These are phyloP conservation scores for Sula dactylatra DNA, from an alignment of 2,113 vertebrate species.

Conservation along the genomic window DNA sequence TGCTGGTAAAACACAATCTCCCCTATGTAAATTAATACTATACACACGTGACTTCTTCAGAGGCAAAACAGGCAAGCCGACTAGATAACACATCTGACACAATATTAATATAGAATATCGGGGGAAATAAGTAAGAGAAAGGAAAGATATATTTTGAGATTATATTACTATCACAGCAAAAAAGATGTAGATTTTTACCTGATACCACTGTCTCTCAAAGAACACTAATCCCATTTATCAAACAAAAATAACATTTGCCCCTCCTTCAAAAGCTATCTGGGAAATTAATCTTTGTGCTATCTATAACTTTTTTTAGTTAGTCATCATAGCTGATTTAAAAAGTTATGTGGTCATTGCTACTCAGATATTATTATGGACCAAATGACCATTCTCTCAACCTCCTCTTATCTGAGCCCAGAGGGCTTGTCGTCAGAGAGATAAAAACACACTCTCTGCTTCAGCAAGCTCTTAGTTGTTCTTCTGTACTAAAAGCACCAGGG, in stretches of 20 bases:
- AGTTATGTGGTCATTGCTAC: not conserved
- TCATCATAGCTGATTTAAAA: not conserved
- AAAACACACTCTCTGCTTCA: not conserved
- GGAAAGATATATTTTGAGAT: not conserved
- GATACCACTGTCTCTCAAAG: not conserved
- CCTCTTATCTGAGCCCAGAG: not conserved
- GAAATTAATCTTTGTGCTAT: not conserved
- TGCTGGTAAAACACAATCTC: not conserved
- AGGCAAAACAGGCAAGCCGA: not conserved
- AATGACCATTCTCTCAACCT: not conserved
- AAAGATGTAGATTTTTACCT: not conserved
- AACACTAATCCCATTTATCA: not conserved
- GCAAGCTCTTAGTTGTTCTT: not conserved
- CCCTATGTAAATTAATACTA: not conserved
- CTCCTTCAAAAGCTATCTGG: not conserved
- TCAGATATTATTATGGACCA: not conserved
- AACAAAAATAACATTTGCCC: not conserved
- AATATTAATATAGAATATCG: not conserved
- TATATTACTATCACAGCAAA: not conserved
- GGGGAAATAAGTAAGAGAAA: not conserved
- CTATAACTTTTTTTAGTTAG: not conserved
- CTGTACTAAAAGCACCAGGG: not conserved
- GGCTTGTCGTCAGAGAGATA: not conserved
- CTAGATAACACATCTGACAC: not conserved
- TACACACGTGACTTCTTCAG: not conserved